Evolutionary conservation across 1,140 invertebrate species (phyloP), one percentile per base, ranked within the genome.

Genomic region (Tetranychus cinnabarinus): DNA sequence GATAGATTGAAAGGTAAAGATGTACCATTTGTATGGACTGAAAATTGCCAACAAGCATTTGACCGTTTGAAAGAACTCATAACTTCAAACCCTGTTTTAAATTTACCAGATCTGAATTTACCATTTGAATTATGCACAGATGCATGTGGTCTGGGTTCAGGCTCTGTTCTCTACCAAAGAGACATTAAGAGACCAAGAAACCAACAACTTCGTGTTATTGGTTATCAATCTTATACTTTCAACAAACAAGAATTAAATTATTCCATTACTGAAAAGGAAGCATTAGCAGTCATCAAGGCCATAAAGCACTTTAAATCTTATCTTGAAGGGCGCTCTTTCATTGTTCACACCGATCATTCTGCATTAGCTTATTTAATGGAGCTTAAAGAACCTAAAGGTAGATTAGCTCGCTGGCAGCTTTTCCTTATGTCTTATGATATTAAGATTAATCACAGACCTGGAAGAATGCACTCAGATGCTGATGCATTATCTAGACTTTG

Each of bases 201-300:
- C 2, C 59, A 52, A 46, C 50, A 56, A 15, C 39, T 56, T 54
- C 63, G 63, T 31, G 66, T 65, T 1, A 62, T 65, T n/a, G 63
- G 61, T 46, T 76, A 70, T 64, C 64, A 69, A 6, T 70, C 68
- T 60, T 63, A 68, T 58, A 71, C 50, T 8, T 63, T 75, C 10
- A 70, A 64, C 31, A 54, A 64, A 36, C 45, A 56, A 15, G 72
- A 76, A 65, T 45, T 35, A n/a, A 69, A 70, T 33, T 75, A 76
- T 61, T 68, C 67, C 1, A 72, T 71, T 8, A 72, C 68, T 37
- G 74, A 78, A 63, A 66, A 67, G 54, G 72, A 76, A 65, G 68
- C 64, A 33, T 59, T 73, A 42, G 73, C 69, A 7, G 64, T 74
- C 5, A 67, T 73, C n/a, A 74, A 68, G 66, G 68, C 69, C 2